Evolutionary conservation across 2,888 invertebrate species (phyloP), one percentile per base, ranked within the genome.

Genomic region (Conomelus anceps): DNA sequence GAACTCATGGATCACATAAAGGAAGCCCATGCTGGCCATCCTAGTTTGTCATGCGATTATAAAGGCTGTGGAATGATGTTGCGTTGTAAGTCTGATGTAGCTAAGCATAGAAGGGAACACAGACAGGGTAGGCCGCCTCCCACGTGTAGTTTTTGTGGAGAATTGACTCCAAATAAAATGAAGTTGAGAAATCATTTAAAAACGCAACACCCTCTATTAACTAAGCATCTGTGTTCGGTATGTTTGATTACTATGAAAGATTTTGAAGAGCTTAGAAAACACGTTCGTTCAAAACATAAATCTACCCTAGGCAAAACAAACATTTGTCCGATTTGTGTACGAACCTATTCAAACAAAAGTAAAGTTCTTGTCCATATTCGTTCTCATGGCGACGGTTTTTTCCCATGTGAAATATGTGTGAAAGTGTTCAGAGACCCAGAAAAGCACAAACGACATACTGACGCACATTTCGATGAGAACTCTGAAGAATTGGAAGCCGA

Each of bases 351-450:
- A 0, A 94, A 94, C 0, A 94, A 94, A 90, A 95, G 95, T 94
- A 95, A 95, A 91, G 94, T 95, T 0, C 94, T 94, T 90, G 95
- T 95, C 91, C 95, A 95, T 91, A 93, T 95, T 84, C 95, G 95
- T 90, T 94, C 94, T 24, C 95, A 95, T 91, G 95, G 95, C 0
- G 93, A 94, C 87, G 94, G 94, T 26, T 95, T 95, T 90, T 93
- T 93, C 85, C 94, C 95, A 0, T 95, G 95, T 90, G 95, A 94
- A 92, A 93, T 94, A n/a, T 95, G 95, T 91, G 92, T 95, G 88
- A 94, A 94, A 85, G 94, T 95, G n/a, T 95, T 95, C 91, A 94
- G 94, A 4, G 93, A 93, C 4, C 94, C 94, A 90, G 92, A 93
- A 3, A 94, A 94, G 85, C 92, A 95, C n/a, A 93, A 94, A 88